Conservation (phyloP, 2,113 vertebrate genomes). For the Crotalus viridis region DNA sequence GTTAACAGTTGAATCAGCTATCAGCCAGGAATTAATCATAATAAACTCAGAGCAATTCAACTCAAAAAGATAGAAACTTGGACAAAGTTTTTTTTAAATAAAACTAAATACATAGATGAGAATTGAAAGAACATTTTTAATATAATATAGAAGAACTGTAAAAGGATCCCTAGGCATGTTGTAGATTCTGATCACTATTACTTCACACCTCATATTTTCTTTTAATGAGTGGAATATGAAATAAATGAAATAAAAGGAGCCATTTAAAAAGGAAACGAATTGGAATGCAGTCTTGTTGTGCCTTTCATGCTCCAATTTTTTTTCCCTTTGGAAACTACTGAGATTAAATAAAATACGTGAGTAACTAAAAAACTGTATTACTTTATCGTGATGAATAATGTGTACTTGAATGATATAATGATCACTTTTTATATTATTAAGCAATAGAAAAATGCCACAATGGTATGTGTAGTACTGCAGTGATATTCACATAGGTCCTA, state of each 20-base stretch:
- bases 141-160: constrained; percentile 18
- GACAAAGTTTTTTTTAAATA: neutral
- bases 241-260: constrained; percentile 40
- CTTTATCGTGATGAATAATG: constrained; percentile 63
- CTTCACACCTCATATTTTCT: neutral
- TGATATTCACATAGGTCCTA: constrained; percentile 46
- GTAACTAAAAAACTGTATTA: constrained; percentile 59
- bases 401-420: neutral
- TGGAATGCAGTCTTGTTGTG: constrained; percentile 43
- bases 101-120: neutral
- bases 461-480: constrained; percentile 26
- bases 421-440: constrained; percentile 56
- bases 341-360: constrained; percentile 63
- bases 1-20: neutral
- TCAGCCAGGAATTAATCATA: neutral
- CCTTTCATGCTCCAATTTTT: constrained; percentile 32
- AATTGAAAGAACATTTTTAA: neutral
- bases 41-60: neutral
- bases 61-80: neutral
- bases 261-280: constrained; percentile 55
- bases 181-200: neutral
- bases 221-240: constrained; percentile 30
- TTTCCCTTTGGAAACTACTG: constrained; percentile 36
- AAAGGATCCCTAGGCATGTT: constrained; percentile 10
- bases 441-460: constrained; percentile 59